phyloP scores from a whole-genome alignment of 2,113 vertebrate genomes.

The Microtus richardsoni region DNA sequence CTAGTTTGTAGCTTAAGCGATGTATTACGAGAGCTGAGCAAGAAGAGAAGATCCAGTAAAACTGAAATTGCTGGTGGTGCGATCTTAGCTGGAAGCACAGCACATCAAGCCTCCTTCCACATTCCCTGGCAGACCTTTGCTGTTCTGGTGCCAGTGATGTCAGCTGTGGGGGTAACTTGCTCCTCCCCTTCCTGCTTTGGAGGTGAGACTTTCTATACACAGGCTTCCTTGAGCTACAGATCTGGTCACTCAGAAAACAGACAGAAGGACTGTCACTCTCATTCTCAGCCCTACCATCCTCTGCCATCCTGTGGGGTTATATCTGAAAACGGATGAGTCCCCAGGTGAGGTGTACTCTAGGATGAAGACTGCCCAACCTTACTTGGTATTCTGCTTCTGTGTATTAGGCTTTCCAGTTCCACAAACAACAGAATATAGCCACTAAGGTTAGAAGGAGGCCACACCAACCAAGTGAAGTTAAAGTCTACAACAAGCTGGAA shows the following conservation, averaged over 20 bases:
- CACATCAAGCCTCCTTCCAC: neutral
- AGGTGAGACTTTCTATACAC: neutral
- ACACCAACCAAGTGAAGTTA: too few relatives aligned
- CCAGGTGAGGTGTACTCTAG: rapidly evolving
- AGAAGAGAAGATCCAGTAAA: neutral
- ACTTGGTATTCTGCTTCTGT: neutral
- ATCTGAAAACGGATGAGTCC: rapidly evolving
- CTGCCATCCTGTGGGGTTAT: rapidly evolving
- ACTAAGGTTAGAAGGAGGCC: neutral
- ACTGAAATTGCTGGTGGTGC: neutral
- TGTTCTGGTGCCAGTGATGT: neutral
- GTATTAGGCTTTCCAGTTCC: neutral
- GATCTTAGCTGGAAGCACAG: neutral
- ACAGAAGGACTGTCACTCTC: neutral
- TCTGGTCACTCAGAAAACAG: neutral
- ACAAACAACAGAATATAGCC: neutral
- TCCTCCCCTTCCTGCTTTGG: neutral
- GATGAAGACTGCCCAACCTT: neutral
- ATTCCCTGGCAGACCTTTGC: neutral
- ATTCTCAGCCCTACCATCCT: too few relatives aligned
- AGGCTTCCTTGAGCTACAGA: neutral
- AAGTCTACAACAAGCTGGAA: neutral
- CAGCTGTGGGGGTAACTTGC: neutral
- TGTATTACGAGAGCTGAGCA: neutral
- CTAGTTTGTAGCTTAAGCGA: neutral